phyloP scores from a whole-genome alignment of 2,888 invertebrate genomes.

The Pristionchus fissidentatus region DNA sequence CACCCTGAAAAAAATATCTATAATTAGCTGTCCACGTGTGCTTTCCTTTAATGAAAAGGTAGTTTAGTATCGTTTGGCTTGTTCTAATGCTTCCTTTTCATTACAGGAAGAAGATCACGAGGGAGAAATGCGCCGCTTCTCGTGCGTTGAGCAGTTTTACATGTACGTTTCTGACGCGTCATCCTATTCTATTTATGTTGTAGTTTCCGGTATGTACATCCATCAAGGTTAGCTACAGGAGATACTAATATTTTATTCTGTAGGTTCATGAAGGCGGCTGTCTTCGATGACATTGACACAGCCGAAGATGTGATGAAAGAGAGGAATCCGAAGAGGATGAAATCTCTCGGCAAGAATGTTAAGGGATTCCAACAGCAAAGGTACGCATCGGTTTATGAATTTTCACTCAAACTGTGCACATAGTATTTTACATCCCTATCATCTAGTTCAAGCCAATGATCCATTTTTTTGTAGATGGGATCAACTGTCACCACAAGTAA shows the following conservation, averaged over 20 bases:
- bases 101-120: conserved; percentile 43
- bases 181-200: neutral
- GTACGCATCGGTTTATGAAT: conserved; percentile 36
- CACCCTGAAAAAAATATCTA: no score
- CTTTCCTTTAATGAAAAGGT: neutral
- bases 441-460: neutral
- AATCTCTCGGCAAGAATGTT: conserved; percentile 49
- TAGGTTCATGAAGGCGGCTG: conserved; percentile 54
- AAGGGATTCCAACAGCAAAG: conserved; percentile 45
- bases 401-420: no score
- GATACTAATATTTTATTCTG: neutral
- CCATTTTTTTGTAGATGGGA: conserved; percentile 55
- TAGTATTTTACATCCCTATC: no score
- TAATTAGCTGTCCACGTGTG: no score
- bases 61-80: neutral
- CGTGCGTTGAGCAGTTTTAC: conserved; percentile 56
- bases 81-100: neutral
- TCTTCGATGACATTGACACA: conserved; percentile 42
- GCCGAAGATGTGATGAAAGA: conserved; percentile 45
- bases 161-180: conserved; percentile 47
- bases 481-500: conserved; percentile 52
- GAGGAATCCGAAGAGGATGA: conserved; percentile 50
- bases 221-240: neutral
- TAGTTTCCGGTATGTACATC: neutral
- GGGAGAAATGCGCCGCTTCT: conserved; percentile 33